These are phyloP conservation scores for Chelidonichthys spinosus DNA, from an alignment of 2,797 vertebrate species.

Conservation along the genomic window DNA sequence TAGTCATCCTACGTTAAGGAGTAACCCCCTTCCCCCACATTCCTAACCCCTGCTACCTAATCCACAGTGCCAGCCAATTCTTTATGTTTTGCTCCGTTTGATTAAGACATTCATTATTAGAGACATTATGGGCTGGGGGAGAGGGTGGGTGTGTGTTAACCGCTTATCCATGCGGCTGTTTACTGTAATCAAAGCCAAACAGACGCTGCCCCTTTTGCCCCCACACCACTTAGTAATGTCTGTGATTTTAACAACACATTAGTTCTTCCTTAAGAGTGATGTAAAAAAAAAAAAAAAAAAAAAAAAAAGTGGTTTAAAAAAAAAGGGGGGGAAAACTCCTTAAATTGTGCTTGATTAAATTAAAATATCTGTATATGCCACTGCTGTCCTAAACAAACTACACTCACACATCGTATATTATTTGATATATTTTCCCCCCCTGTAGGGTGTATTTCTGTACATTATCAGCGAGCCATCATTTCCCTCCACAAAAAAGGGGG, in stretches of 20 bases:
- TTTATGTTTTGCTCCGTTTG: slow-evolving; percentile 83
- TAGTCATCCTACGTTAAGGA: slow-evolving; percentile 83
- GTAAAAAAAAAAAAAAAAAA: neutral
- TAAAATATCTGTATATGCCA: neutral
- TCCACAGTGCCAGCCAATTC: slow-evolving; percentile 81
- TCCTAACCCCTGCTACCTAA: slow-evolving; percentile 83
- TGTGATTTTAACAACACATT: slow-evolving; percentile 1
- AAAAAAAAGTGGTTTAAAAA: neutral
- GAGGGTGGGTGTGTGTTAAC: slow-evolving; percentile 64
- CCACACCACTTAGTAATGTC: slow-evolving; percentile 12
- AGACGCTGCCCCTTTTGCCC: slow-evolving; percentile 31
- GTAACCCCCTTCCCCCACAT: slow-evolving; percentile 64
- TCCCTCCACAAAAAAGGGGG: slow-evolving; percentile 64
- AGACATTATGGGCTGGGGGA: slow-evolving; percentile 80
- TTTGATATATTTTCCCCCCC: slow-evolving; percentile 2
- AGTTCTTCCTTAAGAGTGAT: neutral
- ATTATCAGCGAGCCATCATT: slow-evolving; percentile 33
- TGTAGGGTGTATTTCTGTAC: slow-evolving; percentile 32
- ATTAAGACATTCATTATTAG: slow-evolving; percentile 88
- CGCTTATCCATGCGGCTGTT: slow-evolving; percentile 61
- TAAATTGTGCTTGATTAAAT: neutral
- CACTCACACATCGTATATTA: slow-evolving; percentile 3
- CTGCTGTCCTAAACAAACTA: slow-evolving; percentile 1
- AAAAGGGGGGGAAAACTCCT: neutral
- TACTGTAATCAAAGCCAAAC: slow-evolving; percentile 63